Percentiles rank a stretch among this genome's conserved stretches.
These are phyloP conservation scores for Fabriciana adippe DNA, from an alignment of 2,888 invertebrate species.

Conservation along the genomic window DNA sequence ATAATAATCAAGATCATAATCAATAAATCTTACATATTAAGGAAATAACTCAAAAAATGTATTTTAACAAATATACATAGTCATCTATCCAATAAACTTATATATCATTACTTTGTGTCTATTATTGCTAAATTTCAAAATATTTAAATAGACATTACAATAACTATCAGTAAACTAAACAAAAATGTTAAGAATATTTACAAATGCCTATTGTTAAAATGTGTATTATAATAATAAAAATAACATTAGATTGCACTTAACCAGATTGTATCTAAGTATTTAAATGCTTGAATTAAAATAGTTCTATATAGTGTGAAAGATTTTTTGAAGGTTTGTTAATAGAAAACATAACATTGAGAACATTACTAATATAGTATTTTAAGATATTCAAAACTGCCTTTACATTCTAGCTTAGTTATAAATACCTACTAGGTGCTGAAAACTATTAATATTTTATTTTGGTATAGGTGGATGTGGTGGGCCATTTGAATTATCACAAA, in stretches of 20 bases:
- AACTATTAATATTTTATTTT: constrained; percentile 34
- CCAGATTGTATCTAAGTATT: constrained; percentile 7
- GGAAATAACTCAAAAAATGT: constrained; percentile 8
- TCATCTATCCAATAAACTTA: constrained; percentile 1
- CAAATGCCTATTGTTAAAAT: constrained; percentile 12
- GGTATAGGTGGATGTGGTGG: constrained; percentile 45
- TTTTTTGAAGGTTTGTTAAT: not conserved
- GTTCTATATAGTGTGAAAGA: constrained; percentile 2
- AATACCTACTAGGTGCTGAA: constrained; percentile 22
- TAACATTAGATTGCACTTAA: constrained; percentile 6
- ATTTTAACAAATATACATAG: constrained; percentile 7
- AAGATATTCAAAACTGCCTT: constrained; percentile 6
- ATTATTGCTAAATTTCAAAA: constrained; percentile 10
- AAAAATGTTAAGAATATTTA: constrained; percentile 14
- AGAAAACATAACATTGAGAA: constrained; percentile 4
- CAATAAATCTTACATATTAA: constrained; percentile 10
- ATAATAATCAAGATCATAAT: constrained; percentile 20
- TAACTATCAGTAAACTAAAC: not conserved
- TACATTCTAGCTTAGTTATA: constrained; percentile 23
- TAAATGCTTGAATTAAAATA: constrained; percentile 6
- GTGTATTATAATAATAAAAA: not conserved
- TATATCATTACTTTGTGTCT: not conserved
- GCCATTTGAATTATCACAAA: constrained; percentile 51
- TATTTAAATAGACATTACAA: constrained; percentile 2
- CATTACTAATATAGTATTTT: not conserved